Conservation (phyloP, 2,797 vertebrate genomes). For the Steatocranus sp. region DNA sequence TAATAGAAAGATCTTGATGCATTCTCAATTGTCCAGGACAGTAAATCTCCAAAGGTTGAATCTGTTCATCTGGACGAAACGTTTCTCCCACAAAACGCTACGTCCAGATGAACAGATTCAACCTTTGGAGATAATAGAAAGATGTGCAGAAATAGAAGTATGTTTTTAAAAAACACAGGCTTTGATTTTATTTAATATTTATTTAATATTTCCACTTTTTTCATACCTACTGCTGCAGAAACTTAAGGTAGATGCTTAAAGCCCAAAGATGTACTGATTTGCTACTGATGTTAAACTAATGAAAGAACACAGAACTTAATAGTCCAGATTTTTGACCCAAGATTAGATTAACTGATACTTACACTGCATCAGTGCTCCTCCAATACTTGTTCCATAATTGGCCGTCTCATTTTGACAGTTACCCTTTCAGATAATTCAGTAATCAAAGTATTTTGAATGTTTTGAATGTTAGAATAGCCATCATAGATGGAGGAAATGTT, state of each 20-base stretch:
- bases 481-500: neutral
- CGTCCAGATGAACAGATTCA: too few species aligned
- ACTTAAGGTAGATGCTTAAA: neutral
- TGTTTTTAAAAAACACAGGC: neutral
- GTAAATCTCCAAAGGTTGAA: too few species aligned
- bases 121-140: neutral
- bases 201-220: too few species aligned
- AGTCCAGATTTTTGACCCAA: rapidly evolving
- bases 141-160: neutral
- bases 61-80: too few species aligned
- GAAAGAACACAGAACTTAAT: neutral
- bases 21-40: too few species aligned
- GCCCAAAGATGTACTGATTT: neutral
- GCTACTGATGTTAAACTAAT: neutral
- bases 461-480: neutral
- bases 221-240: neutral
- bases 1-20: neutral
- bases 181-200: too few species aligned
- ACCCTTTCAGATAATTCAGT: neutral
- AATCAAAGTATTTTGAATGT: neutral
- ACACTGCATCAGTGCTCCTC: neutral
- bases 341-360: neutral
- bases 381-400: neutral
- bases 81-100: too few species aligned
- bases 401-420: neutral